A percentile compares a stretch with the other conserved stretches of the same genome.
Evolutionary conservation across 2,113 vertebrate genomes (phyloP).

Genomic region (Melanocharis versteri): DNA sequence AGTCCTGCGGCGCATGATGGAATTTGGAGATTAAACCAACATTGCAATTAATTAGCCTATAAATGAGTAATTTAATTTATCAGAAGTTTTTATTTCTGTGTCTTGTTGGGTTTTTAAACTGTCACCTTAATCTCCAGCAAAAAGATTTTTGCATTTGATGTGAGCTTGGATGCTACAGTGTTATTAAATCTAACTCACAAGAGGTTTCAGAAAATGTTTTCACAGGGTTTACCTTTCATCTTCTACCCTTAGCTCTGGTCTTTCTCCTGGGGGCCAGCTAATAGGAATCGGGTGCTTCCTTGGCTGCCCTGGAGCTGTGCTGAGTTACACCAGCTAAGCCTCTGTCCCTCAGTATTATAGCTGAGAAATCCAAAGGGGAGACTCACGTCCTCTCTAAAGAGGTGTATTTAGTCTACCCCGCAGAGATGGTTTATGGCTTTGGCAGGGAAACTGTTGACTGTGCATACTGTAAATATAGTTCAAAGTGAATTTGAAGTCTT

Average conservation of each 20-base stretch:
- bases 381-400: neutral
- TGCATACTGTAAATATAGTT: neutral
- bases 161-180: neutral
- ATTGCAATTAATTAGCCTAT: slow-evolving; percentile 46
- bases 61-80: neutral
- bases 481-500: neutral
- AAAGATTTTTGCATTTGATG: neutral
- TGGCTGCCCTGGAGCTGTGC: neutral
- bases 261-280: neutral
- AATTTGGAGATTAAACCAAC: slow-evolving; percentile 69
- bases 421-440: slow-evolving; percentile 29
- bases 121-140: neutral
- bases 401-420: neutral
- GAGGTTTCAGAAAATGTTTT: slow-evolving; percentile 23
- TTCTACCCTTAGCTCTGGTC: neutral
- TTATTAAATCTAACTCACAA: neutral
- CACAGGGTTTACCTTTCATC: neutral
- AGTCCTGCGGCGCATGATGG: neutral
- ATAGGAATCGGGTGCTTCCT: neutral
- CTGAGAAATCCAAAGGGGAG: neutral
- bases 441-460: slow-evolving; percentile 27
- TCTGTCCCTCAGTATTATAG: neutral
- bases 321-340: neutral
- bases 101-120: neutral
- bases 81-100: neutral